Base-by-base conservation (phyloP, 2,888 invertebrate genomes). In the Pterostichus niger region DNA sequence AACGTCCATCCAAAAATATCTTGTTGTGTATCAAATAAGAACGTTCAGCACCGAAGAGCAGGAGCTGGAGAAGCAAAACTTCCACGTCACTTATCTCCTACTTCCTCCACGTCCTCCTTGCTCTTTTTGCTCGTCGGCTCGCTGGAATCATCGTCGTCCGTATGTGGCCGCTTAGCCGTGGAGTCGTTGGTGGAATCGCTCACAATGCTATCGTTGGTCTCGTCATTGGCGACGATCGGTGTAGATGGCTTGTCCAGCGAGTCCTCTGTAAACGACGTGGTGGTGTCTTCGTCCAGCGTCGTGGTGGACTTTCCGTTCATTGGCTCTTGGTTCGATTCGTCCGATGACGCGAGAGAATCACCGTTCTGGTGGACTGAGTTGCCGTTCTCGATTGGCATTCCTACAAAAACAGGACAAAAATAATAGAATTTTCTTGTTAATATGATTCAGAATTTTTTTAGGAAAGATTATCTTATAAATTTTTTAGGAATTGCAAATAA, bases 261-360 rank as follows among this genome's bases (percentile, higher is more conserved):
- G 89, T 95, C 95, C 89, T 95, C 95, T 83, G 95, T 95, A 90
- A 93, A 94, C 31, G 95, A 95, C 84, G 94, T 94, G 86, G 93
- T 92, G 61, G 95, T 94, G 88, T 95, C 95, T 88, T 93, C 94
- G 87, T 94, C 93, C 84, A 93, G 91, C 11, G 86, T 88, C 24
- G 64, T 31, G 17, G 59, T 35, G 64, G 85, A 81, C 33, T 90
- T 85, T 15, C 91, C 90, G 87, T 91, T 91, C 85, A 94, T 91
- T 85, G 95, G 93, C 88, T 95, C 96, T 85, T 94, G 93, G 90
- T 96, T 96, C 88, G 96, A 96, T 89, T 96, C 96, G 88, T 96
- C 96, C 73, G 94, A 94, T 11, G 89, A 87, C 81, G 90, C 90
- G 84, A 91, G 87, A 11, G 89, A 91, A 88, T 87, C 91, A 87